A percentile compares a stretch with the other conserved stretches of the same genome.
These are phyloP conservation scores for Catharus fuscescens DNA, from an alignment of 2,113 vertebrate genomes.

Conservation along the genomic window DNA sequence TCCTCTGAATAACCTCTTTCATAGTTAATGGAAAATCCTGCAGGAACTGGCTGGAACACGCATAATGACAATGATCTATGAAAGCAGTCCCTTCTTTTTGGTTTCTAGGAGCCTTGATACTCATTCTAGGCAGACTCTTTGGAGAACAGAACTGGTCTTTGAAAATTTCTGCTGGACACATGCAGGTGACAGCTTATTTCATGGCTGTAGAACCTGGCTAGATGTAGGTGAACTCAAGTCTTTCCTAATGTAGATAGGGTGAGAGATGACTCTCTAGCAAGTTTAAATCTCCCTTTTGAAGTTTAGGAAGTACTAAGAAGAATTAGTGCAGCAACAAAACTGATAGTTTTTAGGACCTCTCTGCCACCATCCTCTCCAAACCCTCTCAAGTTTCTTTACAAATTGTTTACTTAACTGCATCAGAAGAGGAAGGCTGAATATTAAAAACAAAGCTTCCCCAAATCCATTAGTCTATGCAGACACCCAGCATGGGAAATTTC, in stretches of 20 bases:
- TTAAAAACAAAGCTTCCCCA: background rate
- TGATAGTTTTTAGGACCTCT: background rate
- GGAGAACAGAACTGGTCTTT: background rate
- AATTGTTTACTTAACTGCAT: background rate
- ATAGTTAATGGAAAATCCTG: background rate
- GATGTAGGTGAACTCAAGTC: background rate
- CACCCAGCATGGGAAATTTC: background rate
- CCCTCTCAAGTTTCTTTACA: background rate
- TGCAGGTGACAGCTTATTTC: background rate
- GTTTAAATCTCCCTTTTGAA: background rate
- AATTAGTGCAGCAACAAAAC: background rate
- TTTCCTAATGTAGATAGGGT: background rate
- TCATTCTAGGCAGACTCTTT: background rate
- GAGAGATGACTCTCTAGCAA: background rate
- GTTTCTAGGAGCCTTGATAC: background rate
- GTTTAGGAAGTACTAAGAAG: background rate
- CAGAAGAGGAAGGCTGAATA: background rate
- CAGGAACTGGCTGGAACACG: background rate
- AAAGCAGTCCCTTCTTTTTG: background rate
- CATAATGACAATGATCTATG: background rate
- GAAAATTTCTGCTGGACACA: background rate
- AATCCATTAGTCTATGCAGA: background rate
- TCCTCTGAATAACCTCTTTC: background rate
- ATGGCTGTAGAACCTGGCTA: background rate
- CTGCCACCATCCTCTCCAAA: accelerated